Evolutionary conservation across 2,797 vertebrate species (phyloP).

Genomic region (Enteromius viviparus): DNA sequence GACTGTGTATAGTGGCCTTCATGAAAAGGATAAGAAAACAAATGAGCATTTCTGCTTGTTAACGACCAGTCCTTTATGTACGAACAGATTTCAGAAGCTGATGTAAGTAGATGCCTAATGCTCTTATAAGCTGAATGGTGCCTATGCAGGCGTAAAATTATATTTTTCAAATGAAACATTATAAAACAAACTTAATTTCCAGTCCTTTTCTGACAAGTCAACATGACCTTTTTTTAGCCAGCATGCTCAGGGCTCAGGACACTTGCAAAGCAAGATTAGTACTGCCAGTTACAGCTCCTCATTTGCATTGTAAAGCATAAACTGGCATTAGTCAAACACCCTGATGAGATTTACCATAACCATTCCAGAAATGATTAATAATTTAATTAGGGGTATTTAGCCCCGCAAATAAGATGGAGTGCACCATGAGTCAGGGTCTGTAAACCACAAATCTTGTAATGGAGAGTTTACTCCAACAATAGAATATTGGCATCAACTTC

Average conservation of each 20-base stretch:
- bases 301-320: slow-evolving; percentile 44
- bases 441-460: not conserved
- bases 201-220: slow-evolving; percentile 7
- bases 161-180: not conserved
- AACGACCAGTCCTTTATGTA: not conserved
- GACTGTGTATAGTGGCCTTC: not conserved
- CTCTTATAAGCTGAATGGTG: not conserved
- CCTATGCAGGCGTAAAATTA: not conserved
- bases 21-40: slow-evolving; percentile 30
- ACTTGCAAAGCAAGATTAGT: slow-evolving; percentile 27
- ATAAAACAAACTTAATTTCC: not conserved
- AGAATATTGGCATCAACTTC: not conserved
- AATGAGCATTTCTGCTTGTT: slow-evolving; percentile 20
- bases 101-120: not conserved
- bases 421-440: not conserved
- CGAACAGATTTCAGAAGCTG: not conserved
- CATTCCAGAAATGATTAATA: slow-evolving; percentile 20
- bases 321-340: slow-evolving; percentile 22
- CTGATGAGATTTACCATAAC: slow-evolving; percentile 37
- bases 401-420: not conserved
- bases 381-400: slow-evolving; percentile 20
- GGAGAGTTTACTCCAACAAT: not conserved
- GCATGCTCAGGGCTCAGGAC: slow-evolving; percentile 7
- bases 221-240: slow-evolving; percentile 31
- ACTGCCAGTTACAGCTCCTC: slow-evolving; percentile 10